A percentile compares a stretch with the other conserved stretches of the same genome.
phyloP scores from a whole-genome alignment of 1,140 invertebrate species.

The Asobara japonica region DNA sequence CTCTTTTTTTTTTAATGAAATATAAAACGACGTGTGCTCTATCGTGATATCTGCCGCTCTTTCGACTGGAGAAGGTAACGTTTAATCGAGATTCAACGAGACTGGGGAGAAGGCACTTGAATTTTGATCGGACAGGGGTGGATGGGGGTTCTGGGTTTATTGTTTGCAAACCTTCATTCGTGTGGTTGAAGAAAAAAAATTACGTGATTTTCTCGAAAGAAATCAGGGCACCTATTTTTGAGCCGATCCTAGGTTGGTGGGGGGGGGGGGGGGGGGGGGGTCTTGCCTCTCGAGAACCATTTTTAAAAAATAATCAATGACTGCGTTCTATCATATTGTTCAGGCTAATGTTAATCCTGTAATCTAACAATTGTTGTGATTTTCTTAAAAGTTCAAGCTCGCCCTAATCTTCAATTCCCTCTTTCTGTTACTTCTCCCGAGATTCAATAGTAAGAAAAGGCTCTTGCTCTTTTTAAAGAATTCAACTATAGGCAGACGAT shows the following conservation, averaged over 20 bases:
- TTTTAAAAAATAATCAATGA: no score
- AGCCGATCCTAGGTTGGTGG: no score
- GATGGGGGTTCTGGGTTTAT: neutral
- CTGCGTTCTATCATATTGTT: no score
- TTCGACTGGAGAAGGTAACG: neutral
- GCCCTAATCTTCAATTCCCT: no score
- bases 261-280: no score
- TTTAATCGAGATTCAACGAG: slow-evolving; percentile 19
- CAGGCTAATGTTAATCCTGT: no score
- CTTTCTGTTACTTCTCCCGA: no score
- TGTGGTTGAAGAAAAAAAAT: neutral
- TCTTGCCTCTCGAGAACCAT: no score
- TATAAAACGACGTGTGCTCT: slow-evolving; percentile 41
- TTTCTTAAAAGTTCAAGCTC: no score
- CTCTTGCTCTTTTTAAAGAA: slow-evolving; percentile 3
- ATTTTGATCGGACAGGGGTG: neutral
- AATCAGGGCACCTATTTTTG: no score
- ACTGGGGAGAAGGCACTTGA: neutral
- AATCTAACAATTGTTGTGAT: no score
- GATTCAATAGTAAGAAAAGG: no score
- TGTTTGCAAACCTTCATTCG: slow-evolving; percentile 6
- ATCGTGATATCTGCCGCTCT: slow-evolving; percentile 35
- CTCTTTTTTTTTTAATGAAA: slow-evolving; percentile 26
- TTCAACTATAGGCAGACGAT: slow-evolving; percentile 15
- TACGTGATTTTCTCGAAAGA: neutral